These are phyloP conservation scores for Axea sp. DNA, from an alignment of 2,888 invertebrate genomes.

Conservation along the genomic window DNA sequence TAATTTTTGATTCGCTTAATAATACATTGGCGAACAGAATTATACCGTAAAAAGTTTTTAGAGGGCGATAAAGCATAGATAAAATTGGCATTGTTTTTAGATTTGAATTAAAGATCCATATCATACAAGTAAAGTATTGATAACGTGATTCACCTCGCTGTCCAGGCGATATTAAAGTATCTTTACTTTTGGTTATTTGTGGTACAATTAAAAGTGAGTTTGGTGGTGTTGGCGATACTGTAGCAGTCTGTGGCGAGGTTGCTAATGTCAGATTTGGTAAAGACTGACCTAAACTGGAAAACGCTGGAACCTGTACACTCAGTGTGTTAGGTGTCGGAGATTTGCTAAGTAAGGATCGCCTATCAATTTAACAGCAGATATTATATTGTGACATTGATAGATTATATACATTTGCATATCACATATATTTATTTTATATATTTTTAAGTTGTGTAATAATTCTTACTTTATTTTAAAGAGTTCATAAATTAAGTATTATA, in stretches of 20 bases:
- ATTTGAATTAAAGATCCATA: constrained; percentile 26
- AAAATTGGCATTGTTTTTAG: constrained; percentile 34
- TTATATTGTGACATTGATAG: too few relatives aligned
- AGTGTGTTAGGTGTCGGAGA: constrained; percentile 85
- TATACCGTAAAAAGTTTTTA: too few relatives aligned
- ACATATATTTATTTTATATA: too few relatives aligned
- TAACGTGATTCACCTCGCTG: constrained; percentile 75
- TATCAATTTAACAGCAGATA: too few relatives aligned
- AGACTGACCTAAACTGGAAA: constrained; percentile 87
- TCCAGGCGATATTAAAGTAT: constrained; percentile 77
- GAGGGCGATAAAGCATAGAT: neutral
- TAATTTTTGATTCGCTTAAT: too few relatives aligned
- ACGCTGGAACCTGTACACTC: constrained; percentile 85
- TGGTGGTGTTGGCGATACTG: constrained; percentile 78
- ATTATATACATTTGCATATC: too few relatives aligned
- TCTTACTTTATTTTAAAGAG: too few relatives aligned
- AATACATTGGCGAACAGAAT: too few relatives aligned
- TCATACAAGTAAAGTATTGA: constrained; percentile 52
- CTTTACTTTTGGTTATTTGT: constrained; percentile 79
- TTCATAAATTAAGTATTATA: too few relatives aligned
- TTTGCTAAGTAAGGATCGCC: constrained; percentile 78
- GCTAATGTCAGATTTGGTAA: constrained; percentile 86
- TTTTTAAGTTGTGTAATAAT: too few relatives aligned
- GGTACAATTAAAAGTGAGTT: constrained; percentile 79
- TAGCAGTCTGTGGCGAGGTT: constrained; percentile 78